A percentile compares a stretch with the other conserved stretches of the same genome.
phyloP scores from a whole-genome alignment of 92 coral and sea anemone species.

The Epizoanthus fatuus region DNA sequence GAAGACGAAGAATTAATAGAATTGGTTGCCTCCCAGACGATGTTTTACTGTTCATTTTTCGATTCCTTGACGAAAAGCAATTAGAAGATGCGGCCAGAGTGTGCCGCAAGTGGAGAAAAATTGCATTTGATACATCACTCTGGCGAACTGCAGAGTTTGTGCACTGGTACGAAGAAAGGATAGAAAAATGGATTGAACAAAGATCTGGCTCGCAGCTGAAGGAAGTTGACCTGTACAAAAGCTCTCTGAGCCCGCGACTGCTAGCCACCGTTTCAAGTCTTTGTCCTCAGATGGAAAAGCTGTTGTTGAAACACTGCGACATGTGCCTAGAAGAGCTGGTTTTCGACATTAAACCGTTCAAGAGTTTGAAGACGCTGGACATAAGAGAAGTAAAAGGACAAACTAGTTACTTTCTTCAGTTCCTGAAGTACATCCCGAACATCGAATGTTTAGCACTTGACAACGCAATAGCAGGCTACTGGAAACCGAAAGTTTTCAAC shows the following conservation, averaged over 20 bases:
- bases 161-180: conserved; percentile 33
- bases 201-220: conserved; percentile 54
- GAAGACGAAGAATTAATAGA: conserved; percentile 18
- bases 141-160: conserved; percentile 67
- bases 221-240: conserved; percentile 29
- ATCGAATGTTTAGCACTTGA: conserved; percentile 81
- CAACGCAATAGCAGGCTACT: conserved; percentile 71
- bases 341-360: conserved; percentile 28
- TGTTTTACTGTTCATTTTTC: conserved; percentile 28
- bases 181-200: conserved; percentile 36
- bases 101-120: conserved; percentile 74
- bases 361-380: conserved; percentile 23
- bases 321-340: not conserved
- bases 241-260: conserved; percentile 7
- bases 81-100: conserved; percentile 58
- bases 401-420: conserved; percentile 17
- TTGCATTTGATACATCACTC: conserved; percentile 75
- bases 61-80: conserved; percentile 27
- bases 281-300: conserved; percentile 41
- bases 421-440: conserved; percentile 51
- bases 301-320: conserved; percentile 30
- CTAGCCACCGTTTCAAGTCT: conserved; percentile 16
- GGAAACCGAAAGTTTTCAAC: conserved; percentile 69
- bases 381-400: conserved; percentile 28
- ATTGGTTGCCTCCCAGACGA: conserved; percentile 40